Base-by-base conservation (phyloP, 2,797 vertebrate species). In the Chelidonichthys spinosus region DNA sequence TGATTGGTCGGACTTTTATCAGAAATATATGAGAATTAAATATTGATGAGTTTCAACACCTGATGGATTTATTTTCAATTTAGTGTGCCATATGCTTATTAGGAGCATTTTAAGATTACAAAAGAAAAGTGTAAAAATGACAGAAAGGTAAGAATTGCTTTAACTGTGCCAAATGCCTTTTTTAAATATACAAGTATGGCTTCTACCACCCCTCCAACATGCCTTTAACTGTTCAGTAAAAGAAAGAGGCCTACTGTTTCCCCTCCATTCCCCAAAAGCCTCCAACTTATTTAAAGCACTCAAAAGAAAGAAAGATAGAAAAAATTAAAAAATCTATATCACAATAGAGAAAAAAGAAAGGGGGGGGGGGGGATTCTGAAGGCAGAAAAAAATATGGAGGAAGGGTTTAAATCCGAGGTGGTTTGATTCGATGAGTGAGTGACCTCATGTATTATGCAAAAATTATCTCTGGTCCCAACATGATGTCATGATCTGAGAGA, bases 381-480 rank as follows among this genome's bases (percentile, higher is more conserved):
- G 1, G 25, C 25, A 54, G 35, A 7, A 42, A 49, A 67, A 69
- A 67, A 63, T n/a, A n/a, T n/a, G n/a, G 46, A 69, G 58, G 44
- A 67, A 39, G 56, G 59, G 59, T 76, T 59, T 67, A 55, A 83
- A 74, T 71, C 74, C 73, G 74, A 74, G 35, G 52, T 56, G 50
- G 60, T 78, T 72, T 75, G 70, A 86, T 79, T 77, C 72, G 79
- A 85, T 74, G 71, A 72, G 77, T 11, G 15, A 80, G 33, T 85
- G 80, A 89, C 88, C 85, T 89, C 74, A 86, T 93, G 74, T 66
- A 88, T 93, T 85, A 92, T 92, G 76, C 70, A 91, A 37, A 78
- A 73, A 76, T 76, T 55, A 83, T 82, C 76, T 67, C 54, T 83
- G 76, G 76, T 92, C 88, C 76, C 84, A 86, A 87, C 89, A 87